Conservation (phyloP, 2,797 vertebrate species). For the Salarias fasciatus region DNA sequence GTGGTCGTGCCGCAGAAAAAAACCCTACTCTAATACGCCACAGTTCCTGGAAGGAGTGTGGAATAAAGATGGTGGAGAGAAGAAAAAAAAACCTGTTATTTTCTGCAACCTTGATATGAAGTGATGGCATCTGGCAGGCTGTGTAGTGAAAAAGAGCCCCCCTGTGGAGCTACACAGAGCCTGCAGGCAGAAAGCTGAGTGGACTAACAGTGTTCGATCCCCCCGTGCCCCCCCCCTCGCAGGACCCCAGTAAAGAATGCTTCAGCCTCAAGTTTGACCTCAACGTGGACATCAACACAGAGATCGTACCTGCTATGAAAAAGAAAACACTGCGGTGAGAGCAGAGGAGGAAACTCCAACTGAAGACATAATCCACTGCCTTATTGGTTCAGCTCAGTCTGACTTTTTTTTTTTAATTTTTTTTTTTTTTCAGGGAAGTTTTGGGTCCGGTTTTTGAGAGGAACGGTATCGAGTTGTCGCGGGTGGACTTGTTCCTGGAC, state of each 20-base stretch:
- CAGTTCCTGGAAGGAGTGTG: too few relatives aligned
- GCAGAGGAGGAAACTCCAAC: fast-evolving
- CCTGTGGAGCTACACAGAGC: conserved; percentile 56
- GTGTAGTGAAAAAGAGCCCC: conserved; percentile 56
- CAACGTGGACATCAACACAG: conserved; percentile 86
- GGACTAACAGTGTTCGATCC: conserved; percentile 43
- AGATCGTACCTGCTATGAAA: conserved; percentile 94
- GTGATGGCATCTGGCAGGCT: conserved; percentile 7
- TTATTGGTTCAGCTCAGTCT: too few relatives aligned
- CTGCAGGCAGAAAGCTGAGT: conserved; percentile 37
- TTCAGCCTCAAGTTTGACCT: conserved; percentile 98
- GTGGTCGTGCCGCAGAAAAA: conserved; percentile 45
- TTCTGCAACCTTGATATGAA: neutral
- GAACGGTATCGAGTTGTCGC: conserved; percentile 87
- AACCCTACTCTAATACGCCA: too few relatives aligned
- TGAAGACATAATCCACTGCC: neutral
- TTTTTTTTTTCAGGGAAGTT: conserved; percentile 87
- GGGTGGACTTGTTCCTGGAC: conserved; percentile 93
- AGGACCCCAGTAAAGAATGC: conserved; percentile 97
- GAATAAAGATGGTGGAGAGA: too few relatives aligned
- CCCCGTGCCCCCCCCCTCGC: conserved; percentile 54
- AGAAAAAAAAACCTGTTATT: conserved; percentile 1
- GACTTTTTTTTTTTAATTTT: neutral
- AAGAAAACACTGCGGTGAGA: conserved; percentile 93
- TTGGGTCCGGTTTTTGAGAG: conserved; percentile 92